Conservation (phyloP, 2,888 invertebrate species). For the Camptogramma bilineatum region DNA sequence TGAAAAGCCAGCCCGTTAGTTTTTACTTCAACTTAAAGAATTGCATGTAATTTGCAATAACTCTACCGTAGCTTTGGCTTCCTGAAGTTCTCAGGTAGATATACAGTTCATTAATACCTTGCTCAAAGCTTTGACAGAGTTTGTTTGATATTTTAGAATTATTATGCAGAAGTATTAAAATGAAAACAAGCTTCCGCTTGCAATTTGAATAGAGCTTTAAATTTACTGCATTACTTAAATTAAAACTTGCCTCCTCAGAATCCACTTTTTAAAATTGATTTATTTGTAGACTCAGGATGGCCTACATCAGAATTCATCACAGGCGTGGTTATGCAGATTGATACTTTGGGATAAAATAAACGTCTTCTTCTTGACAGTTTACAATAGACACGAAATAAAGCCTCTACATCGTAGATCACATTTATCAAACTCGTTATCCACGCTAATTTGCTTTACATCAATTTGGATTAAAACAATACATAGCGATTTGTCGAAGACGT, state of each 20-base stretch:
- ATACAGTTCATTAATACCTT: neutral
- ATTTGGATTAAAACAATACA: too few species aligned
- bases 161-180: constrained; percentile 21
- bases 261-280: too few species aligned
- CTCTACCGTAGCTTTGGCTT: neutral
- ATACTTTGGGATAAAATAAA: too few species aligned
- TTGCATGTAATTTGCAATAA: neutral
- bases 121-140: constrained; percentile 6
- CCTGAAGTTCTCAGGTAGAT: constrained; percentile 1
- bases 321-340: too few species aligned
- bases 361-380: too few species aligned
- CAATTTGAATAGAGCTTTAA: constrained; percentile 17
- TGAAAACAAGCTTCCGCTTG: constrained; percentile 16
- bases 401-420: too few species aligned
- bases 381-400: too few species aligned
- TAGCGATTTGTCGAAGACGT: too few species aligned
- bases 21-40: neutral
- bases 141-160: constrained; percentile 11
- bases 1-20: neutral
- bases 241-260: constrained; percentile 1
- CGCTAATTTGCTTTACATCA: too few species aligned
- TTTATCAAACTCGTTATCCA: too few species aligned
- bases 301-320: too few species aligned
- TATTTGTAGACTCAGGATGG: too few species aligned
- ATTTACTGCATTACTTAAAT: constrained; percentile 11